Evolutionary conservation across 2,797 vertebrate species (phyloP).

Genomic region (Crotalus adamanteus): DNA sequence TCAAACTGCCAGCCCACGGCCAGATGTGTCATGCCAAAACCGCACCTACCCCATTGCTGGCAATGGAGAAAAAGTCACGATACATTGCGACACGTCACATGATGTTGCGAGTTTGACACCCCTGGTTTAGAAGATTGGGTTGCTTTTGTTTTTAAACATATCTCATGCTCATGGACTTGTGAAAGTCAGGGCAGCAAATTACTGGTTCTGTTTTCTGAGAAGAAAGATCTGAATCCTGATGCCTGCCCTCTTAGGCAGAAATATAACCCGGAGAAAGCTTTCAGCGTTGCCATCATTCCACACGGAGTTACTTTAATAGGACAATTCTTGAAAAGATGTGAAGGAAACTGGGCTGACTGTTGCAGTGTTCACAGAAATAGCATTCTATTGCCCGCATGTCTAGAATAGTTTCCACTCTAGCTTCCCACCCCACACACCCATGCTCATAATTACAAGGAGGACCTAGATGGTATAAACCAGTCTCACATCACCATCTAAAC

Average conservation of each 20-base stretch:
- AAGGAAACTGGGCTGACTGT: not conserved
- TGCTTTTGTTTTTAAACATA: not conserved
- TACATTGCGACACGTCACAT: too few species aligned
- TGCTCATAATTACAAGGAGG: not conserved
- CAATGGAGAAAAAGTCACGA: too few species aligned
- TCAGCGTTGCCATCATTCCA: not conserved
- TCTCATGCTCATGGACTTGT: not conserved
- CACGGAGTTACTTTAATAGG: not conserved
- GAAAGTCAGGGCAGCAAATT: not conserved
- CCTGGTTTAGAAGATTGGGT: not conserved
- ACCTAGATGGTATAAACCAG: not conserved
- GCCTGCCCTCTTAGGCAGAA: not conserved
- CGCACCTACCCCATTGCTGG: too few species aligned
- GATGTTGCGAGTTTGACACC: too few species aligned
- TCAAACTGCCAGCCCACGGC: too few species aligned
- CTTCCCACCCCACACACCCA: not conserved
- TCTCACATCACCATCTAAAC: not conserved
- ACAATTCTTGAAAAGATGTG: not conserved
- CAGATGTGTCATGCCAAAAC: too few species aligned
- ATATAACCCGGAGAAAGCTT: not conserved
- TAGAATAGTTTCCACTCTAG: not conserved
- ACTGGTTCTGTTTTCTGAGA: not conserved
- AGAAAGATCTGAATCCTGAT: not conserved
- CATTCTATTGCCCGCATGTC: not conserved
- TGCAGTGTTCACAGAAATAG: not conserved